Evolutionary conservation across 2,797 vertebrate genomes (phyloP).

Genomic region (Heliangelus exortis): DNA sequence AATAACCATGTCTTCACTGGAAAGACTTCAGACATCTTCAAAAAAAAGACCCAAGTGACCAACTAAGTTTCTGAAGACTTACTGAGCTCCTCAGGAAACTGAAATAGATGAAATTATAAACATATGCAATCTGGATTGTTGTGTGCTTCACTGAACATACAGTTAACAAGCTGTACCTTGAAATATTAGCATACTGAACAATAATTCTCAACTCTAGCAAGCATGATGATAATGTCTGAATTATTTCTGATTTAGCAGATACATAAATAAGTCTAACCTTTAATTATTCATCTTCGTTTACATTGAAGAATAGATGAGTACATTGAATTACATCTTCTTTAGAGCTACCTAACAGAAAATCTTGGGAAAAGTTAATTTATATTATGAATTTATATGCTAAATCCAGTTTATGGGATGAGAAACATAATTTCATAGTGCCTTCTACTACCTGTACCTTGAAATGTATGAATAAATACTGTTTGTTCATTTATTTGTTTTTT

Average conservation of each 20-base stretch:
- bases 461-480: neutral
- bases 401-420: neutral
- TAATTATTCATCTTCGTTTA: neutral
- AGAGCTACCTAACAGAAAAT: neutral
- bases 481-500: neutral
- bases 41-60: neutral
- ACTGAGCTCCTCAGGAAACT: neutral
- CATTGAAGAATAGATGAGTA: neutral
- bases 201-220: neutral
- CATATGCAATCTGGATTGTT: neutral
- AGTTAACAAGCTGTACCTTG: neutral
- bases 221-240: neutral
- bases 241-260: neutral
- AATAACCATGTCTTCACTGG: neutral
- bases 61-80: neutral
- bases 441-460: neutral
- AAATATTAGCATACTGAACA: neutral
- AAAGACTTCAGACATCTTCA: neutral
- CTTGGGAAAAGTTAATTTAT: neutral
- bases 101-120: neutral
- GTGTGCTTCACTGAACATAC: neutral
- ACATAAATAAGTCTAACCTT: neutral
- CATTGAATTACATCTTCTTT: neutral
- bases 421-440: neutral
- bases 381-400: neutral